These are phyloP conservation scores for Andrena dorsata DNA, from an alignment of 2,888 invertebrate genomes.

Conservation along the genomic window DNA sequence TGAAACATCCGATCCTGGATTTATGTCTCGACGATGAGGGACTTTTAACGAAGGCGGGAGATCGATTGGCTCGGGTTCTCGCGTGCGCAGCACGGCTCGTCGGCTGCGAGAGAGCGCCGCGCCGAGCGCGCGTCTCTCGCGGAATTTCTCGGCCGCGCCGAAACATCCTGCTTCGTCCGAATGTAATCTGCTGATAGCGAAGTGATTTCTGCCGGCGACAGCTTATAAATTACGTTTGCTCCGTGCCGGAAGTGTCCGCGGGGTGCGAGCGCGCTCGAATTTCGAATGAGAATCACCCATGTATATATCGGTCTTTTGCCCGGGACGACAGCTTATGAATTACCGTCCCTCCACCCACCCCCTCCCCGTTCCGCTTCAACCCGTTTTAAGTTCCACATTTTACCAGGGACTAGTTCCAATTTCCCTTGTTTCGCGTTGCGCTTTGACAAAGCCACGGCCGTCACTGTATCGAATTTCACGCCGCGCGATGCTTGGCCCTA, in stretches of 20 bases:
- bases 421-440: neutral
- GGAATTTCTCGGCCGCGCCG: conserved; percentile 44
- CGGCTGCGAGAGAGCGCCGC: neutral
- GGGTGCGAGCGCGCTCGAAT: conserved; percentile 35
- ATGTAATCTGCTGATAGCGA: conserved; percentile 61
- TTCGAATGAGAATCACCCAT: conserved; percentile 48
- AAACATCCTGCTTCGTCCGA: conserved; percentile 59
- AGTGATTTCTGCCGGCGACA: conserved; percentile 62
- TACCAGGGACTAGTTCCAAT: conserved; percentile 12
- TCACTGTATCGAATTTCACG: neutral
- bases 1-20: conserved; percentile 53
- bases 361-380: conserved; percentile 13
- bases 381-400: conserved; percentile 18
- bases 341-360: conserved; percentile 41
- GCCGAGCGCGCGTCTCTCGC: conserved; percentile 12
- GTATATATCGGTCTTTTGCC: conserved; percentile 41
- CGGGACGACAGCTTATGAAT: conserved; percentile 58
- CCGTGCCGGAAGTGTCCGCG: conserved; percentile 29
- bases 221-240: conserved; percentile 65
- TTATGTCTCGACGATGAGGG: conserved; percentile 62
- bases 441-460: neutral
- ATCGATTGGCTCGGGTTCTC: conserved; percentile 46
- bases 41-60: conserved; percentile 64
- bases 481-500: neutral
- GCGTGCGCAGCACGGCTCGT: neutral